Base-by-base conservation (phyloP, 1,140 invertebrate genomes). In the Trypoxylus dichotomus region DNA sequence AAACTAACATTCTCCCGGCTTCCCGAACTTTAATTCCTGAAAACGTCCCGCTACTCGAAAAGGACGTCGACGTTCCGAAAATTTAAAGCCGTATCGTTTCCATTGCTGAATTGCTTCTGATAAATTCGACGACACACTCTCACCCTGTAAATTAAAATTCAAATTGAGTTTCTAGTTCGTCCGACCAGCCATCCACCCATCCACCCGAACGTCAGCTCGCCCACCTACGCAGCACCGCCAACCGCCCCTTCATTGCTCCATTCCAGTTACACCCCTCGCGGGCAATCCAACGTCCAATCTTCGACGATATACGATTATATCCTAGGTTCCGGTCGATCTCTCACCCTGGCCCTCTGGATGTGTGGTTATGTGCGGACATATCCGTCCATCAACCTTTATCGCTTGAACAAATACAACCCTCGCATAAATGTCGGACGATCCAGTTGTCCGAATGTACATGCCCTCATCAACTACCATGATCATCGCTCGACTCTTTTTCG, bases 351-450 rank as follows among this genome's bases (percentile, higher is more conserved):
- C 54, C 74, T 76, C 75, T 82, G 82, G 81, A 84, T 85, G 82
- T 85, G 84, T 83, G 83, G 84, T 86, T 86, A 86, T 85, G 85
- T 85, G 85, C 81, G 84, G 85, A 86, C 85, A 85, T 86, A 85
- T 80, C 83, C 84, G 85, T 86, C 85, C 83, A 85, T 86, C 85
- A 86, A 80, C 81, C 80, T 84, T 86, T 86, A 86, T 86, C 85
- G 85, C 82, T 79, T 79, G 82, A 85, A 85, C 84, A 84, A 86
- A 86, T 85, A 85, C 84, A 84, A 85, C 81, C 83, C 83, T 81
- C 82, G 81, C 81, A 83, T 83, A 83, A 82, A 78, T 77, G 76
- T 77, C 82, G 79, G 81, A 77, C 81, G 77, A 81, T 83, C 80
- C 79, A 81, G 81, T 81, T 81, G 82, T 83, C 81, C 79, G 81